phyloP scores from a whole-genome alignment of 2,888 invertebrate species.

The Athripsodes cinereus region DNA sequence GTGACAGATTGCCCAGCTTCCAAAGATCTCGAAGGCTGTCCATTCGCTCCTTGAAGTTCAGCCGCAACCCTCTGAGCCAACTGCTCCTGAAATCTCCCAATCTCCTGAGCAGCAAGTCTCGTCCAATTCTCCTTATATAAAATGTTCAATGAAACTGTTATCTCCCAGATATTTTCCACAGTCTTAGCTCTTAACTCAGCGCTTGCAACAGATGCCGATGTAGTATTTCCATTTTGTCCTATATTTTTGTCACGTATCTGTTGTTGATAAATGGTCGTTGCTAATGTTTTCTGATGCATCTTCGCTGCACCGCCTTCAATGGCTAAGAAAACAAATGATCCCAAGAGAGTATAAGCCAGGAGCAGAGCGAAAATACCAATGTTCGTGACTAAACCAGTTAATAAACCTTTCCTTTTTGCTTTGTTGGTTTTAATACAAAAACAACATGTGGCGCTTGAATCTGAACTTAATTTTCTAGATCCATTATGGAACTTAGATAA shows the following conservation, averaged over 20 bases:
- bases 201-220: slow-evolving; percentile 32
- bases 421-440: slow-evolving; percentile 47
- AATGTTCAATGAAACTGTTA: slow-evolving; percentile 80
- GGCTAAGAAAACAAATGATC: slow-evolving; percentile 77
- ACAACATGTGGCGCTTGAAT: slow-evolving; percentile 39
- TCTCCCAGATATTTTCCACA: slow-evolving; percentile 89
- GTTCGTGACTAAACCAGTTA: slow-evolving; percentile 70
- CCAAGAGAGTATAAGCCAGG: slow-evolving; percentile 67
- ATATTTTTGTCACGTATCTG: slow-evolving; percentile 39
- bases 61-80: slow-evolving; percentile 70
- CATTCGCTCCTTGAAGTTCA: slow-evolving; percentile 49
- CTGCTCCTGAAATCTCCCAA: slow-evolving; percentile 72
- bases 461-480: slow-evolving; percentile 13
- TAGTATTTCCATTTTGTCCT: slow-evolving; percentile 40
- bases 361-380: slow-evolving; percentile 75
- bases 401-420: slow-evolving; percentile 44
- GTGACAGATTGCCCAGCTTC: slow-evolving; percentile 34
- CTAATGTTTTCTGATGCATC: slow-evolving; percentile 47
- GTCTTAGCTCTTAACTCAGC: slow-evolving; percentile 50
- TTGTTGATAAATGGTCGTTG: slow-evolving; percentile 37
- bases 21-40: slow-evolving; percentile 32
- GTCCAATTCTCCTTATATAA: slow-evolving; percentile 89
- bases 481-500: slow-evolving; percentile 13
- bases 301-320: slow-evolving; percentile 65
- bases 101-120: slow-evolving; percentile 64